These are phyloP conservation scores for Drosophila atroscutellata DNA, from an alignment of 2,888 invertebrate genomes.

Conservation along the genomic window DNA sequence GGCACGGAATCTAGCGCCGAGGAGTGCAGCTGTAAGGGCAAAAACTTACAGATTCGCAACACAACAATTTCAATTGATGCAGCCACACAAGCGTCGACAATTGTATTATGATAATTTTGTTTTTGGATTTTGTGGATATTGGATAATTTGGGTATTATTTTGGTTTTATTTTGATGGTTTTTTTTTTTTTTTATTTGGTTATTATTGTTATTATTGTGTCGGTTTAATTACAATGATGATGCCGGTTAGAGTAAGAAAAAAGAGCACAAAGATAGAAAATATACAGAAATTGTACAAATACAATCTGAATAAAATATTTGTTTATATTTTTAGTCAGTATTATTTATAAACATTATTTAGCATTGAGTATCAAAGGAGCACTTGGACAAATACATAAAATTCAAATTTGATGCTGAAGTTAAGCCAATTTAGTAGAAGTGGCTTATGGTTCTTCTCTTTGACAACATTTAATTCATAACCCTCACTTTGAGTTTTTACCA, in stretches of 20 bases:
- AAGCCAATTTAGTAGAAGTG: conserved; percentile 30
- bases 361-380: conserved; percentile 29
- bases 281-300: conserved; percentile 70
- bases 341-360: conserved; percentile 22
- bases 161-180: conserved; percentile 13
- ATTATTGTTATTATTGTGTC: conserved; percentile 27
- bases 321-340: conserved; percentile 20
- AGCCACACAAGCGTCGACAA: conserved; percentile 37
- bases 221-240: conserved; percentile 59
- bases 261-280: conserved; percentile 74
- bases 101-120: conserved; percentile 4
- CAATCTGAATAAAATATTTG: conserved; percentile 47
- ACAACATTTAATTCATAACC: not conserved
- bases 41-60: conserved; percentile 83
- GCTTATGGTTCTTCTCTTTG: conserved; percentile 4
- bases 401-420: conserved; percentile 2
- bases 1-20: conserved; percentile 92
- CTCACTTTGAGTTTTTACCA: too few species aligned
- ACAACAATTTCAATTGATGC: conserved; percentile 46
- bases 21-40: conserved; percentile 90
- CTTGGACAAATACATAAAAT: conserved; percentile 24
- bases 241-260: conserved; percentile 59
- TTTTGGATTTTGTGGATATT: conserved; percentile 12
- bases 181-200: conserved; percentile 4
- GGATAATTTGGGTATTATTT: conserved; percentile 26